These are phyloP conservation scores for Lacerta bilineata DNA, from an alignment of 2,797 vertebrate species.

Conservation along the genomic window DNA sequence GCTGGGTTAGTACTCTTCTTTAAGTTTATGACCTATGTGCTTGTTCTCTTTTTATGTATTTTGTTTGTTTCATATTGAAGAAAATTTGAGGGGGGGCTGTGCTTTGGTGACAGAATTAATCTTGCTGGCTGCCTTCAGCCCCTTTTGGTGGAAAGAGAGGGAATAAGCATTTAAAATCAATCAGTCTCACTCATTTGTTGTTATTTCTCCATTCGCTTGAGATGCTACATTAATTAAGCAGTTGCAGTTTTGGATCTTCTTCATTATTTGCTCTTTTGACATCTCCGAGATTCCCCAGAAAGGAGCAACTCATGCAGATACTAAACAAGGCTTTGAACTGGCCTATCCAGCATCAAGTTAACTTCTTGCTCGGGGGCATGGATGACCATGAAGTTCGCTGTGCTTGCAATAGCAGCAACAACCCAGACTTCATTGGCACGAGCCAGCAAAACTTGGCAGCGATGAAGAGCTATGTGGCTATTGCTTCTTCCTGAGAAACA, in stretches of 20 bases:
- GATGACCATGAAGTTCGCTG: not conserved
- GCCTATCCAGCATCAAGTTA: not conserved
- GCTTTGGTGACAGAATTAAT: not conserved
- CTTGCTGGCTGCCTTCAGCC: not conserved
- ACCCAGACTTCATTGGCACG: not conserved
- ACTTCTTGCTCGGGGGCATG: not conserved
- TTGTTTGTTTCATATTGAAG: not conserved
- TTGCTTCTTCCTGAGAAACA: not conserved
- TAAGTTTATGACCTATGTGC: not conserved
- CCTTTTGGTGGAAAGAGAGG: not conserved
- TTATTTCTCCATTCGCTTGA: not conserved
- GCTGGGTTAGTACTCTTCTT: not conserved
- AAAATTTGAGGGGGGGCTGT: not conserved
- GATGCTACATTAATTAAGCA: not conserved
- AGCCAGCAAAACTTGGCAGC: not conserved
- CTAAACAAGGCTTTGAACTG: not conserved
- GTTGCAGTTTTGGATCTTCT: not conserved
- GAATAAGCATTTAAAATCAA: not conserved
- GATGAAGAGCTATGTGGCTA: not conserved
- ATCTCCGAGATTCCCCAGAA: not conserved
- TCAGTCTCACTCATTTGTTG: not conserved
- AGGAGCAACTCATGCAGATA: not conserved
- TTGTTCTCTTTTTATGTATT: not conserved
- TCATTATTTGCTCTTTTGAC: not conserved
- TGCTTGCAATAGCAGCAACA: not conserved